Base-by-base conservation (phyloP, 2,797 vertebrate genomes). In the Brachyrhaphis roseni region DNA sequence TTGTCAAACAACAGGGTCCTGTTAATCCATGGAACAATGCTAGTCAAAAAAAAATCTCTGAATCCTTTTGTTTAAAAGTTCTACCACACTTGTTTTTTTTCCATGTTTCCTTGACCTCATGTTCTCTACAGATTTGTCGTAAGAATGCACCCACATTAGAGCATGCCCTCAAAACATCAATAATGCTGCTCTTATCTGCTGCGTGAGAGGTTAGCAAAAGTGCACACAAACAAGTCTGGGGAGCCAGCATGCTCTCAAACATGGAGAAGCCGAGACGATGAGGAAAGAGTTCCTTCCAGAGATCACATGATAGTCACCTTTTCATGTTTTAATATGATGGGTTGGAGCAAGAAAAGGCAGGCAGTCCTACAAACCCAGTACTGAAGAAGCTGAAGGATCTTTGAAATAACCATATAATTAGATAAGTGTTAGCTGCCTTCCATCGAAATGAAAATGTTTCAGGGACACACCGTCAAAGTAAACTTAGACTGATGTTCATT, bases 181-280 rank as follows among this genome's bases (percentile, higher is more conserved):
- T 93, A 91, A 86, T 75, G 91, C 89, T 80, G 79, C 80, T 89
- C 87, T 84, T 90, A 92, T 94, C 89, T 91, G 45, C 43, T 57
- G 66, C 53, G 57, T 47, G 78, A 84, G 83, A 82, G 84, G 83
- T 86, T 80, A 79, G 75, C 72, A 59, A 85, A 84, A 75, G 85
- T 85, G 81, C 85, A 89, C 77, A 78, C 79, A 90, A 90, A 91
- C 85, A 89, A 77, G 75, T 73, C 83, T 85, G 78, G 74, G 51
- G 82, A 64, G 85, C 84, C 79, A 85, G 82, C 16, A 18, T 81
- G 84, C 83, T 82, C 71, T 86, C 59, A 70, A 89, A 78, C 78
- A 72, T 80, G 79, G 55, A 80, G 70, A 85, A 36, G 62, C 23
- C 49, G 81, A 59, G 39, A 81, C 53, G 71, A 47, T 55, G 47